These are phyloP conservation scores for Ophion ventricosus DNA, from an alignment of 2,888 invertebrate species.

Conservation along the genomic window DNA sequence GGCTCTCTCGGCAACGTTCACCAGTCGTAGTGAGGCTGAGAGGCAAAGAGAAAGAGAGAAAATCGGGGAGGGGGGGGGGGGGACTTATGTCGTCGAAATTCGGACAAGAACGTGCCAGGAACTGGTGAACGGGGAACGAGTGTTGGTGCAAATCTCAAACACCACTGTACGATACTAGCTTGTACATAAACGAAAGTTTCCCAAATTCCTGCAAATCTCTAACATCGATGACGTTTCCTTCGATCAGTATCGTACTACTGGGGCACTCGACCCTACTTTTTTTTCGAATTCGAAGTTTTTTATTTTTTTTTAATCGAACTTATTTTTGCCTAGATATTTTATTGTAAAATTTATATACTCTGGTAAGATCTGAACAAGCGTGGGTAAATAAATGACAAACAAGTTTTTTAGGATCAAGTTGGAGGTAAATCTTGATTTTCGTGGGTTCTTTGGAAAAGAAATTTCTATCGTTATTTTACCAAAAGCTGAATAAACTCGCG, in stretches of 20 bases:
- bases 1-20: constrained; percentile 63
- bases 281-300: background rate
- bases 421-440: no score
- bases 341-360: no score
- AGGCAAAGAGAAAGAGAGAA: constrained; percentile 12
- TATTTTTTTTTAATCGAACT: background rate
- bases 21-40: constrained; percentile 24
- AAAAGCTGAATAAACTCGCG: no score
- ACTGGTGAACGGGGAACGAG: constrained; percentile 76
- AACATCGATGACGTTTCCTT: constrained; percentile 4
- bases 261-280: background rate
- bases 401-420: no score
- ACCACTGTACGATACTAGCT: constrained; percentile 31
- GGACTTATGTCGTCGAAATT: constrained; percentile 78
- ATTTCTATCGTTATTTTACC: no score
- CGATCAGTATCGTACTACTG: background rate
- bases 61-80: constrained; percentile 16
- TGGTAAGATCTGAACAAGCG: no score
- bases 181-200: constrained; percentile 17
- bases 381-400: no score
- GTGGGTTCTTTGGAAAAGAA: no score
- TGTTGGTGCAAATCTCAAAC: constrained; percentile 69
- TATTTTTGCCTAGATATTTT: background rate
- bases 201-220: constrained; percentile 26
- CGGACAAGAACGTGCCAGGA: constrained; percentile 81